Conservation (phyloP, 2,113 vertebrate species). For the Rallus limicola region DNA sequence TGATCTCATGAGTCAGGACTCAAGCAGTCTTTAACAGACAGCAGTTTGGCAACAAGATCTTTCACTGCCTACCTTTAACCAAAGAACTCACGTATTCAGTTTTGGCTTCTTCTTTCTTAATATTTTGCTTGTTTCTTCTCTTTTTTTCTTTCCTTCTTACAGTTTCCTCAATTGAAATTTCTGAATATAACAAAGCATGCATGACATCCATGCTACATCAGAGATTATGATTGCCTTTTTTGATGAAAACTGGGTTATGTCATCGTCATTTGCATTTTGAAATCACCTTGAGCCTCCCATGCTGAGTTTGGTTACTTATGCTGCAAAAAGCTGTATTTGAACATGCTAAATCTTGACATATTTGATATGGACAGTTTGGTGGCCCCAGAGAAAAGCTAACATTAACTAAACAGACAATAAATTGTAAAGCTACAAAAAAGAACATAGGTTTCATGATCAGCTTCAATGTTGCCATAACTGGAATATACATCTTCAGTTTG, state of each 20-base stretch:
- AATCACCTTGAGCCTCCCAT: not conserved
- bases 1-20: not conserved
- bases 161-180: not conserved
- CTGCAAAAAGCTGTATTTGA: not conserved
- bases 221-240: not conserved
- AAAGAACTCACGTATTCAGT: not conserved
- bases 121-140: not conserved
- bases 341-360: not conserved
- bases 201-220: not conserved
- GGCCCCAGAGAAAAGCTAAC: not conserved
- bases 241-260: not conserved
- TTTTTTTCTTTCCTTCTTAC: not conserved
- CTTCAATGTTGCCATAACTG: not conserved
- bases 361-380: not conserved
- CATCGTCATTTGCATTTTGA: not conserved
- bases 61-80: not conserved
- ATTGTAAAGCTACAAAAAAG: not conserved
- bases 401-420: not conserved
- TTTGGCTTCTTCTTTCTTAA: not conserved
- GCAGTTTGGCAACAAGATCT: not conserved
- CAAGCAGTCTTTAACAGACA: rapidly evolving
- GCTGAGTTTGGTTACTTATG: not conserved
- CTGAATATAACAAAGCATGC: not conserved
- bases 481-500: not conserved
- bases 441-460: not conserved